Percentiles rank a stretch among this genome's conserved stretches.
These are phyloP conservation scores for Lampropteryx suffumata DNA, from an alignment of 2,888 invertebrate genomes.

Conservation along the genomic window DNA sequence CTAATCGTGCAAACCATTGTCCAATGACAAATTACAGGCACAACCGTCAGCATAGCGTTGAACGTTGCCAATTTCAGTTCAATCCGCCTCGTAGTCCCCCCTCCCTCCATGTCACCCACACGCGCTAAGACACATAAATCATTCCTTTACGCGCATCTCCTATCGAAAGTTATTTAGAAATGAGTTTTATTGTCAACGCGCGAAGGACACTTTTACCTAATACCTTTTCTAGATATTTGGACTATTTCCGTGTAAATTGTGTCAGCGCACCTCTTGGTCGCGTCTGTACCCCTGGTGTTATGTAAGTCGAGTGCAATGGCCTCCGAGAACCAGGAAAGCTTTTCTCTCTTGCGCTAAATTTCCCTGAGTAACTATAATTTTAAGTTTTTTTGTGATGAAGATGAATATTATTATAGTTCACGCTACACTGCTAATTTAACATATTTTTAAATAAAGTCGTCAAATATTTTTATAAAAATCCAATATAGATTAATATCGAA, in stretches of 20 bases:
- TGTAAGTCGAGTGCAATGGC: slow-evolving; percentile 79
- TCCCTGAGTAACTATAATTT: slow-evolving; percentile 55
- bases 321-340: slow-evolving; percentile 64
- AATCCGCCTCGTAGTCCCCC: slow-evolving; percentile 63
- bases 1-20: slow-evolving; percentile 41
- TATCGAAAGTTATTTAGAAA: slow-evolving; percentile 47
- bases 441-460: slow-evolving; percentile 46
- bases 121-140: slow-evolving; percentile 72
- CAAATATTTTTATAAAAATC: no score
- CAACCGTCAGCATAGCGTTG: slow-evolving; percentile 49
- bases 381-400: slow-evolving; percentile 33
- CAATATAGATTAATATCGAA: no score
- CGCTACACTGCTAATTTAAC: slow-evolving; percentile 38
- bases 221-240: slow-evolving; percentile 43
- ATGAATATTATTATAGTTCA: slow-evolving; percentile 53
- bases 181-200: slow-evolving; percentile 47
- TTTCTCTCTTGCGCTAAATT: slow-evolving; percentile 56
- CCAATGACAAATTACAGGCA: slow-evolving; percentile 56
- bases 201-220: slow-evolving; percentile 56
- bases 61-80: slow-evolving; percentile 76
- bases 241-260: slow-evolving; percentile 36
- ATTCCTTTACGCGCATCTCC: slow-evolving; percentile 59
- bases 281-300: slow-evolving; percentile 77
- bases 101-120: slow-evolving; percentile 49
- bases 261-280: slow-evolving; percentile 65